phyloP scores from a whole-genome alignment of 2,888 invertebrate species.

The Frankliniella intonsa region DNA sequence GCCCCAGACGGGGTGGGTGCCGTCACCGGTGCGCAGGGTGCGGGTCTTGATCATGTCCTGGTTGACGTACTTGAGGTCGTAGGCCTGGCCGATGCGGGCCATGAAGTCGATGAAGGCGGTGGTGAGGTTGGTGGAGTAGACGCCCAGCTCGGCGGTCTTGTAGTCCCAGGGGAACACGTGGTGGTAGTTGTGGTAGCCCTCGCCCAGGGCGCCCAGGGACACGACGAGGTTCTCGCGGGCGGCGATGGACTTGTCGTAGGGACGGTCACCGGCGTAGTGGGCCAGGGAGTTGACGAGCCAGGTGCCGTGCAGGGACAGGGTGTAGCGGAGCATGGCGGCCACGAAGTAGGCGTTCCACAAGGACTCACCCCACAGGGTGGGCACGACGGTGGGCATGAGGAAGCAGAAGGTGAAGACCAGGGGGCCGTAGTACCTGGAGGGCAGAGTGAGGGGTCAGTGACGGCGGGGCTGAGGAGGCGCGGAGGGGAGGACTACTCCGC shows the following conservation, averaged over 20 bases:
- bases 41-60: slow-evolving; percentile 62
- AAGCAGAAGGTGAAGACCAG: slow-evolving; percentile 53
- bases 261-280: slow-evolving; percentile 51
- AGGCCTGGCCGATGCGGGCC: slow-evolving; percentile 79
- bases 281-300: slow-evolving; percentile 62
- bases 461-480: no score
- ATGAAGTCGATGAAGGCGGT: slow-evolving; percentile 75
- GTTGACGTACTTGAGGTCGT: slow-evolving; percentile 78
- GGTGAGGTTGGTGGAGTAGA: slow-evolving; percentile 66
- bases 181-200: slow-evolving; percentile 45
- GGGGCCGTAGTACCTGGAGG: slow-evolving; percentile 51
- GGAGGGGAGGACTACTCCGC: no score
- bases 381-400: slow-evolving; percentile 53
- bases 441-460: neutral
- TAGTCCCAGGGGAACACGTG: slow-evolving; percentile 63
- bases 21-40: slow-evolving; percentile 69
- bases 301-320: slow-evolving; percentile 55
- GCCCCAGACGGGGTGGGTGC: slow-evolving; percentile 43
- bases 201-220: slow-evolving; percentile 38
- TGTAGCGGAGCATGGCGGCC: slow-evolving; percentile 50
- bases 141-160: slow-evolving; percentile 66
- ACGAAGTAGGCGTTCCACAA: slow-evolving; percentile 45
- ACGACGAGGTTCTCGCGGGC: slow-evolving; percentile 39
- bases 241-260: slow-evolving; percentile 46
- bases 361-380: slow-evolving; percentile 57